phyloP scores from a whole-genome alignment of 2,888 invertebrate genomes.

The Drosophila austrosaltans region DNA sequence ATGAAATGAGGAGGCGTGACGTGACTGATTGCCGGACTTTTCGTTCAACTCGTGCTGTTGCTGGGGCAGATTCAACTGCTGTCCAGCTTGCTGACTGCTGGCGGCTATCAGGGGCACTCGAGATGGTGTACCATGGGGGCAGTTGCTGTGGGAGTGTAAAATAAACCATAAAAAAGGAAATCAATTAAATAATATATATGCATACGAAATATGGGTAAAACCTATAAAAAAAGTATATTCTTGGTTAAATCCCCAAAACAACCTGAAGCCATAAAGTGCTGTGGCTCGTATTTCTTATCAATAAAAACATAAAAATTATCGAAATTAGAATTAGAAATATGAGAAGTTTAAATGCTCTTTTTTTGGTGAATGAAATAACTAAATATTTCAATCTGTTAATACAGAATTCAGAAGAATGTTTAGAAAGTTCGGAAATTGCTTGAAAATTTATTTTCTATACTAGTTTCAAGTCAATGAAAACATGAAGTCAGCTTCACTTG shows the following conservation, averaged over 20 bases:
- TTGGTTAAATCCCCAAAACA: constrained; percentile 30
- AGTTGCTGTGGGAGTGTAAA: constrained; percentile 67
- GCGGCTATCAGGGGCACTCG: constrained; percentile 88
- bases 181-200: constrained; percentile 59
- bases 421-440: too few relatives aligned
- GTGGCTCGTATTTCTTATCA: not conserved
- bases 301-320: constrained; percentile 24
- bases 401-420: too few relatives aligned
- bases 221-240: not conserved
- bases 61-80: constrained; percentile 41
- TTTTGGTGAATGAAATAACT: not conserved
- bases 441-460: too few relatives aligned
- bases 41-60: constrained; percentile 42
- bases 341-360: not conserved
- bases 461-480: too few relatives aligned
- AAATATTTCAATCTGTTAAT: too few relatives aligned
- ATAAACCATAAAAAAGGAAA: constrained; percentile 36
- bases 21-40: constrained; percentile 16
- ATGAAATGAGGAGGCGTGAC: constrained; percentile 70
- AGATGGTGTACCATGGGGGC: constrained; percentile 89
- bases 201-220: constrained; percentile 2
- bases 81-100: constrained; percentile 26
- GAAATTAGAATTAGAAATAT: too few relatives aligned
- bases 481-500: too few relatives aligned
- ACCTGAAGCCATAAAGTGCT: constrained; percentile 30